Base-by-base conservation (phyloP, 2,797 vertebrate species). In the Eulemur albifrons region DNA sequence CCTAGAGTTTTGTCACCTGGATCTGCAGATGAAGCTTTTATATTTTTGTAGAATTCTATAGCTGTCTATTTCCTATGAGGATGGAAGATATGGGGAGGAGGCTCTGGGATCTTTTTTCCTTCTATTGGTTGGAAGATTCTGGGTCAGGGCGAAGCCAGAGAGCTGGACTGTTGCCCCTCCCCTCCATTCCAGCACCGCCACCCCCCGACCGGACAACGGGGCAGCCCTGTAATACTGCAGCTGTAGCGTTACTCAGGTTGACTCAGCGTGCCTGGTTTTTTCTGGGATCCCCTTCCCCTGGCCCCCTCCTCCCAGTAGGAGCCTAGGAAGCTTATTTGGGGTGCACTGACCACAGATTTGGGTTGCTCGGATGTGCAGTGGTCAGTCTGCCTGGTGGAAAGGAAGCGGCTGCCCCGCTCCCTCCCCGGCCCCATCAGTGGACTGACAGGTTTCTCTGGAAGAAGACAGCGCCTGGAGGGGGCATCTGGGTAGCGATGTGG, bases 1-100 rank as follows among this genome's bases (percentile, higher is more conserved):
- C 98, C 93, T 93, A 63, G 96, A 97, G 97, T 98, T 98, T 98
- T 98, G 95, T 98, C 97, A 98, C 98, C 97, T 97, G 97, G 92
- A 98, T 98, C 95, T 97, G 97, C 98, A 98, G 97, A 98, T 98
- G 96, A 98, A 98, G 96, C 94, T 98, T 98, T 98, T 97, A 97
- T 98, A 98, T 98, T 98, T 98, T 98, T 98, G 96, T 98, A 98
- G 97, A 97, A 97, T 97, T 97, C 96, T 96, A 52, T 98, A 97
- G 97, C 82, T 88, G 38, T 90, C 91, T 92, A 17, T 95, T 88
- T 75, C 69, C 73, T 70, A 27, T 17, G 25, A 72, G 27, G 50
- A 40, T 92, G 45, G 92, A 79, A 77, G 65, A 75, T 50, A 75
- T n/a, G 85, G 70, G 54, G 38, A 89, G 14, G n/a, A 67, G 40